These are phyloP conservation scores for Fistularia tabacaria DNA, from an alignment of 2,797 vertebrate species.

Conservation along the genomic window DNA sequence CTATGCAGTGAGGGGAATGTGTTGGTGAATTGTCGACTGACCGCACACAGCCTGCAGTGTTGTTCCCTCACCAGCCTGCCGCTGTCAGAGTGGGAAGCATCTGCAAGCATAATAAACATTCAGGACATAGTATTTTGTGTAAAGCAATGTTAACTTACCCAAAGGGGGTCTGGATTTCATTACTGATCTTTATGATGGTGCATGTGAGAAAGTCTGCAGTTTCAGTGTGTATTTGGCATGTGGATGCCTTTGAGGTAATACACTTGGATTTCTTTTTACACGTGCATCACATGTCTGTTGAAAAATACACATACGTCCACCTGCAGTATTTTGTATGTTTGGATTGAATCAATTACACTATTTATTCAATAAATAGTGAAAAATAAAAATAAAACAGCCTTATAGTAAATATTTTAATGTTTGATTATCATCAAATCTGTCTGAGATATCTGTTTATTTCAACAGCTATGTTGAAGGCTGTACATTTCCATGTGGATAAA, in stretches of 20 bases:
- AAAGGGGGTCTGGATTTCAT: constrained; percentile 71
- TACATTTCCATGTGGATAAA: too few relatives aligned
- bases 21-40: constrained; percentile 37
- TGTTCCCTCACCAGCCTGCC: constrained; percentile 41
- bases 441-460: too few relatives aligned
- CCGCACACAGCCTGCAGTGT: constrained; percentile 52
- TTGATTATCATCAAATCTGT: too few relatives aligned
- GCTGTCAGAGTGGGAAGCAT: constrained; percentile 58
- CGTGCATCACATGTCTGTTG: not conserved
- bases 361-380: too few relatives aligned
- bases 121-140: constrained; percentile 68
- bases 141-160: constrained; percentile 66
- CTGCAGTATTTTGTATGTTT: too few relatives aligned
- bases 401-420: too few relatives aligned
- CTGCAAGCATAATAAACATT: constrained; percentile 73
- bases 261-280: not conserved
- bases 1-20: constrained; percentile 19
- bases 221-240: constrained; percentile 12
- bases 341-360: too few relatives aligned
- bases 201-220: constrained; percentile 13
- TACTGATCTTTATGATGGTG: constrained; percentile 41
- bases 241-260: too few relatives aligned
- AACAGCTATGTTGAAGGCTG: too few relatives aligned
- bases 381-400: too few relatives aligned
- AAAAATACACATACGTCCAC: too few relatives aligned